These are phyloP conservation scores for Drosophila nigricruria DNA, from an alignment of 2,888 invertebrate genomes.

Conservation along the genomic window DNA sequence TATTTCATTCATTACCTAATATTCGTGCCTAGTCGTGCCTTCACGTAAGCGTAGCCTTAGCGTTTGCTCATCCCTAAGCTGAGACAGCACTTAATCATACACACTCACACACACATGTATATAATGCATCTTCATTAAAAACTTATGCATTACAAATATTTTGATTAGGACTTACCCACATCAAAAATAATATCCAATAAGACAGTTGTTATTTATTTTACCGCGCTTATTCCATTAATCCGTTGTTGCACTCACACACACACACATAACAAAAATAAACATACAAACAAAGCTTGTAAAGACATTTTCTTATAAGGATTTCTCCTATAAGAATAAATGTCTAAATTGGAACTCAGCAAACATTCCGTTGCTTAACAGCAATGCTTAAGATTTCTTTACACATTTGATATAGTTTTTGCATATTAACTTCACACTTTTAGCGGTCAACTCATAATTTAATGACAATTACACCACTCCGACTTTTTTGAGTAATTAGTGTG, in stretches of 20 bases:
- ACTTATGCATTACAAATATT: neutral
- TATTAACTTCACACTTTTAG: neutral
- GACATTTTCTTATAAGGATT: neutral
- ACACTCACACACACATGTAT: neutral
- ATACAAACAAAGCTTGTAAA: neutral
- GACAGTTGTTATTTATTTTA: neutral
- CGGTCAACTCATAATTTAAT: neutral
- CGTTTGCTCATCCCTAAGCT: neutral
- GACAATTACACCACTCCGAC: neutral
- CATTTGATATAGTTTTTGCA: neutral
- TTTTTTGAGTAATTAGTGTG: slow-evolving; percentile 5
- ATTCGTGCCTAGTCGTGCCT: neutral
- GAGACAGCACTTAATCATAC: neutral
- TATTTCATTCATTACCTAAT: neutral
- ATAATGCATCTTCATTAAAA: slow-evolving; percentile 1
- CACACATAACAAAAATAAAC: neutral
- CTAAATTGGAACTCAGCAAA: neutral
- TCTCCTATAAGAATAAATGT: neutral
- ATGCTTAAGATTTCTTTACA: neutral
- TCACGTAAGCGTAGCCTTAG: too few species aligned
- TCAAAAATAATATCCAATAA: neutral
- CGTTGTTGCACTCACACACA: neutral
- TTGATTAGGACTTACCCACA: slow-evolving; percentile 4
- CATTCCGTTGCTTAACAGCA: neutral
- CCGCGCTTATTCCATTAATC: neutral